phyloP scores from a whole-genome alignment of 2,113 vertebrate species.

The Mus spicilegus region DNA sequence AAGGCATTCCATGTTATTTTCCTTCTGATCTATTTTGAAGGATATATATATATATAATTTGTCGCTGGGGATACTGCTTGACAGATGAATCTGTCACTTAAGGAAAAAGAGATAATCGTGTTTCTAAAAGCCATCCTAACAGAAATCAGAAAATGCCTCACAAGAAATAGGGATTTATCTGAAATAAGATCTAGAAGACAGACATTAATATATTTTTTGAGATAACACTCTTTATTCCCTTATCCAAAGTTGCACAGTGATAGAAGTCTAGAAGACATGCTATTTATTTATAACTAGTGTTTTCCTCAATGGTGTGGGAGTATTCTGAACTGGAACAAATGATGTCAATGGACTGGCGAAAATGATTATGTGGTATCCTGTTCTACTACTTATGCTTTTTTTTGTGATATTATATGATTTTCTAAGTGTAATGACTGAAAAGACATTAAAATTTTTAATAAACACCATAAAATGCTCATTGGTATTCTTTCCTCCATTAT shows the following conservation, averaged over 20 bases:
- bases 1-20: background rate
- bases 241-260: slow-evolving; percentile 59
- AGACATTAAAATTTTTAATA: slow-evolving; percentile 61
- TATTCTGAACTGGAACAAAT: slow-evolving; percentile 30
- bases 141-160: slow-evolving; percentile 33
- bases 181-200: slow-evolving; percentile 74
- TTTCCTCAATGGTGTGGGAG: background rate
- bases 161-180: slow-evolving; percentile 70
- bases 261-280: slow-evolving; percentile 69
- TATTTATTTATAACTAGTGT: slow-evolving; percentile 76
- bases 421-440: background rate
- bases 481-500: background rate
- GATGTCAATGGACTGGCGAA: background rate
- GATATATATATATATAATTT: background rate
- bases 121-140: slow-evolving; percentile 70
- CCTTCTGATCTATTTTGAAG: background rate
- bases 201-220: slow-evolving; percentile 68
- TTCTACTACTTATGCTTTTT: slow-evolving; percentile 26
- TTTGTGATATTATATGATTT: background rate
- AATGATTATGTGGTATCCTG: background rate
- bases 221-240: slow-evolving; percentile 67
- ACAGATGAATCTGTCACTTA: slow-evolving; percentile 63
- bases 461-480: slow-evolving; percentile 46
- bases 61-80: slow-evolving; percentile 41
- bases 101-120: slow-evolving; percentile 65